Base-by-base conservation (phyloP, 30 jellyfish, hydroid and myxozoan genomes). In the Chrysaora quinquecirrha region DNA sequence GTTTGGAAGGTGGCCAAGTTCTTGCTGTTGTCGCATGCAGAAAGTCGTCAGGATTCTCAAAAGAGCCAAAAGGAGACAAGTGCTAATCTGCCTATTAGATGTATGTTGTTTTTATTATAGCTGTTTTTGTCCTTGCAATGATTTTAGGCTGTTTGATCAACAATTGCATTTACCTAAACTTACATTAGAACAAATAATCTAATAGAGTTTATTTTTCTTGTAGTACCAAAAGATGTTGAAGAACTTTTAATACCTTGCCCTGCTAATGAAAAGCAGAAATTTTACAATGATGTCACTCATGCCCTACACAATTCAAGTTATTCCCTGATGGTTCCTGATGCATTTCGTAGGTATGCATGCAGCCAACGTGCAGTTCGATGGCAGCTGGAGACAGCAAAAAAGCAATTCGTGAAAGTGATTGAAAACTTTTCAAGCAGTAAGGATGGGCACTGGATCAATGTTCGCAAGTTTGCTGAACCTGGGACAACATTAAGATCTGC, bases 321-420 rank as follows among this genome's bases (percentile, higher is more conserved):
- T 58, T 56, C 78, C 52, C 46, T 54, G 78, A 76, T 76, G 87
- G 87, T 31, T 48, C 68, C 23, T 54, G 78, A 54, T 38, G 50
- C 78, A 31, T 76, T 76, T 58, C 58, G 7, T 48, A 58, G 78
- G 19, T 76, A 58, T 56, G 66, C 74, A 12, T 60, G 78, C 87
- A 75, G 76, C 71, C 75, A 75, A 52, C 86, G 75, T 27, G 64
- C 62, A 65, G 64, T 60, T 48, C 74, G 78, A 60, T 76, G 87
- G 87, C 78, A 56, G 21, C 68, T 76, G 29, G 43, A 48, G 78
- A 56, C 75, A 38, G 46, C 82, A 0, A 33, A 38, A 25, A 27
- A 29, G 69, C 31, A 33, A 23, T 56, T 32, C 32, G 31, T 31
- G 30, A 48, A 31, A 60, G 63, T 60, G 56, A 29, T 38, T 27